Conservation (phyloP, 2,113 vertebrate species). For the Zosterops japonicus region DNA sequence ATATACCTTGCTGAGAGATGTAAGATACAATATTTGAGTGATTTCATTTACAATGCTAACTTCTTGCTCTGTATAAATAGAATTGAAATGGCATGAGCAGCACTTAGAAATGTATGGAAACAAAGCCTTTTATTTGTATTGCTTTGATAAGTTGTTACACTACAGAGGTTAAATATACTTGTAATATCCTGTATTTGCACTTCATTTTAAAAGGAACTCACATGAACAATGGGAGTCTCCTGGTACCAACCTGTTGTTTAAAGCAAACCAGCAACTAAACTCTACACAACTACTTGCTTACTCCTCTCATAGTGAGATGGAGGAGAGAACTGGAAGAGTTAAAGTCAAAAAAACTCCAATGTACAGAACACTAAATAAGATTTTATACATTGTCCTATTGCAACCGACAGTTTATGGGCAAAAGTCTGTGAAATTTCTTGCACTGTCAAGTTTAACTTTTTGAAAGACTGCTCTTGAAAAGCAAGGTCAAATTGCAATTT, state of each 20-base stretch:
- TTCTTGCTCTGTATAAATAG: background rate
- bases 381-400: background rate
- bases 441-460: constrained; percentile 59
- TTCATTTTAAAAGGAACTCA: background rate
- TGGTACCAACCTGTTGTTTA: background rate
- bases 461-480: constrained; percentile 57
- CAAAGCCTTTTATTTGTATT: background rate
- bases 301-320: fast-evolving
- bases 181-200: background rate
- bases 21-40: background rate
- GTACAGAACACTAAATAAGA: background rate
- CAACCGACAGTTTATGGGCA: constrained; percentile 23
- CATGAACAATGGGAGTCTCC: background rate
- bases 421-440: constrained; percentile 26
- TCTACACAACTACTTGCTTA: fast-evolving
- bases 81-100: background rate
- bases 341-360: background rate
- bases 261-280: fast-evolving
- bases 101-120: background rate
- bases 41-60: background rate
- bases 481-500: constrained; percentile 69
- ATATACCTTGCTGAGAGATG: background rate
- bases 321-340: background rate
- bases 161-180: background rate
- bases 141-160: background rate